These are phyloP conservation scores for Eupithecia abbreviata DNA, from an alignment of 2,888 invertebrate species.

Conservation along the genomic window DNA sequence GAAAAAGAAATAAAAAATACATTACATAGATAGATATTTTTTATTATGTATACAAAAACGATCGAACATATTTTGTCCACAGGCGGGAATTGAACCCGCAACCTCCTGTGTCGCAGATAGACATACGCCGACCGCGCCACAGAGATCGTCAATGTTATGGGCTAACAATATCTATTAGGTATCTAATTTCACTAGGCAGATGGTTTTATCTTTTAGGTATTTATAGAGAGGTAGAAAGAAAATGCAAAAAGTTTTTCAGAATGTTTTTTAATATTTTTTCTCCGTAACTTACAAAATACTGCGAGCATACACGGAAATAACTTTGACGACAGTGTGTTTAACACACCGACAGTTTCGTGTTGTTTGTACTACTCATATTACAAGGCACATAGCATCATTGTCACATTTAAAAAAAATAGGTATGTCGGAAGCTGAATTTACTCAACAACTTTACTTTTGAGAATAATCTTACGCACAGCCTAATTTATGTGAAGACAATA, in stretches of 20 bases:
- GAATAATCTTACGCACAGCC: neutral
- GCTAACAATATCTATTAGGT: neutral
- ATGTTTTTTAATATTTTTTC: constrained; percentile 55
- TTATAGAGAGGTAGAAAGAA: neutral
- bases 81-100: no score
- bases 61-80: no score
- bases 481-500: neutral
- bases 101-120: no score
- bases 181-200: neutral
- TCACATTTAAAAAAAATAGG: constrained; percentile 37
- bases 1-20: no score
- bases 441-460: neutral
- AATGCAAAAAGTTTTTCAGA: neutral
- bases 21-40: no score
- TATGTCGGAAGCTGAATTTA: constrained; percentile 6
- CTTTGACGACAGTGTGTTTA: constrained; percentile 32
- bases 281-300: constrained; percentile 51
- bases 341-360: constrained; percentile 42
- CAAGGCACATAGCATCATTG: constrained; percentile 49
- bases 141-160: neutral
- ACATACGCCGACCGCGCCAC: no score
- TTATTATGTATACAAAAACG: no score
- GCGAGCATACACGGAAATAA: constrained; percentile 45
- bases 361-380: constrained; percentile 48
- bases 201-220: neutral